Percentiles rank a stretch among this genome's conserved stretches.
Conservation (phyloP, 2,888 invertebrate species). For the Pecten maximus region DNA sequence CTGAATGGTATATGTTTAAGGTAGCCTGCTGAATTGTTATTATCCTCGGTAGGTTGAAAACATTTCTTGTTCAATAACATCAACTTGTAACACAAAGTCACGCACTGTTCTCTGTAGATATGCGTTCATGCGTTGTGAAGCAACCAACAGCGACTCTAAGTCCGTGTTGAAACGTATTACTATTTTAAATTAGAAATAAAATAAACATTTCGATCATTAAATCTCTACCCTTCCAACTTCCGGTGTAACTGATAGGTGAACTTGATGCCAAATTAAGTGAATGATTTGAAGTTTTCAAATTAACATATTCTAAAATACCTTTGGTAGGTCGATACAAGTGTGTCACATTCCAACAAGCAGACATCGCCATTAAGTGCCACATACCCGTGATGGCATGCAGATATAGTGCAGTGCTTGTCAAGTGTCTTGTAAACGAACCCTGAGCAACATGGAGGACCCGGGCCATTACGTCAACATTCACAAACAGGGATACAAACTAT, state of each 20-base stretch:
- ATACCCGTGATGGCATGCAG: slow-evolving; percentile 15
- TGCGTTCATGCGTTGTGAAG: not conserved
- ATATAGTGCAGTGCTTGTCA: not conserved
- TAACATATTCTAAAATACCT: not conserved
- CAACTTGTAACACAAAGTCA: not conserved
- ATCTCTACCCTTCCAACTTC: not conserved
- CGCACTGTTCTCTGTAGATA: not conserved
- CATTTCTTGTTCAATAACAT: not conserved
- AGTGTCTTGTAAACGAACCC: not conserved
- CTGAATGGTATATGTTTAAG: not conserved
- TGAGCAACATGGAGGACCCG: not conserved
- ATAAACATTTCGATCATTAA: not conserved
- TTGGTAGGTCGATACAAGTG: not conserved
- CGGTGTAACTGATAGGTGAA: not conserved
- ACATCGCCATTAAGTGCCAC: not conserved
- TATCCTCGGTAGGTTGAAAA: not conserved
- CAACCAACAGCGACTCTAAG: not conserved
- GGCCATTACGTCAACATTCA: not conserved
- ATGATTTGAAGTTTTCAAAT: not conserved
- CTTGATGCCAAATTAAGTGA: not conserved
- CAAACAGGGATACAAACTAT: not conserved
- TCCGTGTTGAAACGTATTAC: not conserved
- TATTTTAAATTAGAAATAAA: not conserved
- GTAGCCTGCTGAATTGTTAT: not conserved
- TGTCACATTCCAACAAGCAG: slow-evolving; percentile 9